phyloP scores from a whole-genome alignment of 2,113 vertebrate species.

The Boulengeromyrus knoepffleri region DNA sequence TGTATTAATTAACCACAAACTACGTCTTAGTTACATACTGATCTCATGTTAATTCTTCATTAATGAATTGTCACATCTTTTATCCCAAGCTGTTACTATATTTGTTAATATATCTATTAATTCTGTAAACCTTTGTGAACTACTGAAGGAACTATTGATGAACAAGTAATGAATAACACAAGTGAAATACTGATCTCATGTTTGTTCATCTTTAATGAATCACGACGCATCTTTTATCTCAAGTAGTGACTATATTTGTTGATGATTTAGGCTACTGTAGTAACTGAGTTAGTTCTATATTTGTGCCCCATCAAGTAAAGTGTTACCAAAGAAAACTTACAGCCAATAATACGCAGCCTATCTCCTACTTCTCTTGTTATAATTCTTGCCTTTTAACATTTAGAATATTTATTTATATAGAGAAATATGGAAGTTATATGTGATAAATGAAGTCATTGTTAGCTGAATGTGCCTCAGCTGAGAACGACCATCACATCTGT shows the following conservation, averaged over 20 bases:
- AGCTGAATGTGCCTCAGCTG: not conserved
- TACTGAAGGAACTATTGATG: not conserved
- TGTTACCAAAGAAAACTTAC: not conserved
- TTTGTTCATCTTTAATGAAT: not conserved
- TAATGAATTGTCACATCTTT: not conserved
- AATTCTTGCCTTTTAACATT: not conserved
- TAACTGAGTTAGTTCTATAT: not conserved
- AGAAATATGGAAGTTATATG: not conserved
- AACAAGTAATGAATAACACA: not conserved
- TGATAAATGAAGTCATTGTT: not conserved
- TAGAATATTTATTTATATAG: not conserved
- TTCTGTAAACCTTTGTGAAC: not conserved
- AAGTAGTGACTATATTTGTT: not conserved
- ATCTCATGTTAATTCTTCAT: not conserved
- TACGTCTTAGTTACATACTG: not conserved
- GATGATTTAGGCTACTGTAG: not conserved
- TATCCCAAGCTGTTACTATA: not conserved
- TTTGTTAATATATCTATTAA: not conserved
- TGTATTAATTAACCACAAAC: not conserved
- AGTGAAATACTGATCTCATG: not conserved
- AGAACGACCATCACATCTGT: not conserved
- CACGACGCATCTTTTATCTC: not conserved
- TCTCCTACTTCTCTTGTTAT: not conserved
- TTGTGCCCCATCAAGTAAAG: not conserved
- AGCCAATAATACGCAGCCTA: not conserved